Percentiles rank a stretch among this genome's conserved stretches.
Evolutionary conservation across 2,888 invertebrate species (phyloP).

Genomic region (Caenorhabditis uteleia): DNA sequence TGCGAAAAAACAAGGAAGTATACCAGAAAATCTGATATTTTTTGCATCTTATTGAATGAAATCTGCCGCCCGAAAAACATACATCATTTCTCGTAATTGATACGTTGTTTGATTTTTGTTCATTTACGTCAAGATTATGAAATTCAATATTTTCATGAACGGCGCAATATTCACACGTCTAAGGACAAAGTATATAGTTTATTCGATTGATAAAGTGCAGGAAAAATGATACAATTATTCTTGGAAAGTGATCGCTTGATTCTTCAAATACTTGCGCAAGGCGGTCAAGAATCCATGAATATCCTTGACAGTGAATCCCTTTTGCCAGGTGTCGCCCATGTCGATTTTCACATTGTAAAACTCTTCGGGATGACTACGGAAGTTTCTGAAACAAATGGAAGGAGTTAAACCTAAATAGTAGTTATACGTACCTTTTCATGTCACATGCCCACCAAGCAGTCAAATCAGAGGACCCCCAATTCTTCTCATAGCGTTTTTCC

Average conservation of each 20-base stretch:
- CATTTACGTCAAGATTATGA: no score
- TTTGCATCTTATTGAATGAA: no score
- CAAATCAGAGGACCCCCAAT: conserved; percentile 30
- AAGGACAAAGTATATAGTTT: no score
- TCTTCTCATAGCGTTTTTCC: conserved; percentile 21
- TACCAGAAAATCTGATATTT: no score
- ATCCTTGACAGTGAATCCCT: conserved; percentile 34
- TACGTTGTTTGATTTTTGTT: no score
- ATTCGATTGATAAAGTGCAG: no score
- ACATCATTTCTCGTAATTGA: no score
- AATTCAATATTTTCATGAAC: no score
- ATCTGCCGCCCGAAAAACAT: no score
- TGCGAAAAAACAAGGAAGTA: no score
- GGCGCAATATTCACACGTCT: no score
- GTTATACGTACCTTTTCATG: conserved; percentile 23
- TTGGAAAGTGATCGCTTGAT: conserved; percentile 14
- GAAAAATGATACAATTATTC: no score
- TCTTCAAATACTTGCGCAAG: conserved; percentile 19
- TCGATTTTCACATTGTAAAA: conserved; percentile 34
- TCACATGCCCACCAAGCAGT: conserved; percentile 36
- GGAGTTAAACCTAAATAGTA: not conserved
- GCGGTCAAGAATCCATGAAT: conserved; percentile 14
- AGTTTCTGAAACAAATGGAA: conserved; percentile 18
- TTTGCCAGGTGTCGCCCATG: conserved; percentile 32
- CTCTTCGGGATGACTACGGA: conserved; percentile 24